Conservation (phyloP, 2,113 vertebrate genomes). For the Mystacornis crossleyi region DNA sequence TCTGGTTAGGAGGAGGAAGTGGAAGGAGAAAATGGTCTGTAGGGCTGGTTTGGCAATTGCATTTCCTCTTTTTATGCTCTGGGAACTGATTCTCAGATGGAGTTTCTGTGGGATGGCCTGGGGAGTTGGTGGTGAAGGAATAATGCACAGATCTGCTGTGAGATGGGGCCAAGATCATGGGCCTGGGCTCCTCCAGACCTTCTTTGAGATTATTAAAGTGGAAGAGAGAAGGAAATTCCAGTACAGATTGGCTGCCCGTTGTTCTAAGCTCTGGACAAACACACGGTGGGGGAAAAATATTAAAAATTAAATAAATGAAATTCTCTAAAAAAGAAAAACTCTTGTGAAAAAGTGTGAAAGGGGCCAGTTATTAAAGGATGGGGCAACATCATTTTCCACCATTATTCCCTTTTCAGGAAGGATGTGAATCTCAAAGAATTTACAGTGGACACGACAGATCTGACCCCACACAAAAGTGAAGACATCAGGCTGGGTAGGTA, state of each 20-base stretch:
- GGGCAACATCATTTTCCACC: neutral
- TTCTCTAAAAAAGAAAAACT: neutral
- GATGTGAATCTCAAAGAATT: constrained; percentile 80
- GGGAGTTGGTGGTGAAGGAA: neutral
- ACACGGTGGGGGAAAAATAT: accelerated
- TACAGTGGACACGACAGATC: constrained; percentile 76
- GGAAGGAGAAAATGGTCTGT: neutral
- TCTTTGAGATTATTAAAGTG: neutral
- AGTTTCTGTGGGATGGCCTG: neutral
- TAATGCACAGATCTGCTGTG: neutral
- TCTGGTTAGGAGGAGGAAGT: neutral
- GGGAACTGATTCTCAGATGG: neutral
- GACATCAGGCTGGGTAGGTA: constrained; percentile 84
- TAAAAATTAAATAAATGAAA: neutral
- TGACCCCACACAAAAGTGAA: constrained; percentile 72
- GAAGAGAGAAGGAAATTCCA: neutral
- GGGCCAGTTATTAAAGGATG: neutral
- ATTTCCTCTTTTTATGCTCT: neutral
- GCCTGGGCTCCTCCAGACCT: neutral
- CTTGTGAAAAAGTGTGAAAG: neutral
- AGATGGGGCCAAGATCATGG: neutral
- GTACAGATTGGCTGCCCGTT: neutral
- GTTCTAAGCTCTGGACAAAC: neutral
- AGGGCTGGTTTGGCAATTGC: neutral
- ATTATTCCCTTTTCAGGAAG: constrained; percentile 69